Evolutionary conservation across 2,888 invertebrate genomes (phyloP), one percentile per base, ranked within the genome.

Genomic region (Dendrolimus pini): DNA sequence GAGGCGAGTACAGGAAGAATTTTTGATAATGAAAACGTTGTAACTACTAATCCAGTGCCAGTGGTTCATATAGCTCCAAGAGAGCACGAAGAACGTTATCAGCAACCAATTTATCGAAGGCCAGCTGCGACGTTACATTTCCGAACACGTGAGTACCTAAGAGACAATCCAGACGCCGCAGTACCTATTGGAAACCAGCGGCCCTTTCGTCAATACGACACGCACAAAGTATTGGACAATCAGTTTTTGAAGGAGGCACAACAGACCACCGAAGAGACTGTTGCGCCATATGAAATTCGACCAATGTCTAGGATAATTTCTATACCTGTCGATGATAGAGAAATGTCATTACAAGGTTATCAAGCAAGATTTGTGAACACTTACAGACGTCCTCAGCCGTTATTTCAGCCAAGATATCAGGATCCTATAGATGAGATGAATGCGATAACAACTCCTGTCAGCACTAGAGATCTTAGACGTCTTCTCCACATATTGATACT

Each of bases 401-500:
- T 74, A 9, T 74, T 68, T 63, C 82, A 77, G 68, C 86, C 83
- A 12, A 74, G 85, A n/a, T 91, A 92, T 52, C 47, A 47, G 12
- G 91, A 92, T 59, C 88, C 91, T 7, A 80, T 83, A 8, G 89
- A 91, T 41, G 92, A 92, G 61, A 89, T 92, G 78, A 92, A 93
- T 60, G 89, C 92, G 2, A 94, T 94, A 54, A 91, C 93, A 55
- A 93, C 94, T 9, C 95, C 95, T 8, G 92, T 95, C 2, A 95
- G 94, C 70, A 93, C 94, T 1, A 91, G 93, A 69, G 95, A 95
- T 72, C 93, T 95, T 61, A 94, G 94, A 71, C 89, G 93, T 55
- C 80, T 95, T 53, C 82, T 95, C 7, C 93, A 94, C 62, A 92
- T 93, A 74, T 82, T 95, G 59, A 91, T 95, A 52, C 74, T 93